A percentile compares a stretch with the other conserved stretches of the same genome.
phyloP scores from a whole-genome alignment of 2,888 invertebrate genomes.

The Vannuccia rotundouncinata region DNA sequence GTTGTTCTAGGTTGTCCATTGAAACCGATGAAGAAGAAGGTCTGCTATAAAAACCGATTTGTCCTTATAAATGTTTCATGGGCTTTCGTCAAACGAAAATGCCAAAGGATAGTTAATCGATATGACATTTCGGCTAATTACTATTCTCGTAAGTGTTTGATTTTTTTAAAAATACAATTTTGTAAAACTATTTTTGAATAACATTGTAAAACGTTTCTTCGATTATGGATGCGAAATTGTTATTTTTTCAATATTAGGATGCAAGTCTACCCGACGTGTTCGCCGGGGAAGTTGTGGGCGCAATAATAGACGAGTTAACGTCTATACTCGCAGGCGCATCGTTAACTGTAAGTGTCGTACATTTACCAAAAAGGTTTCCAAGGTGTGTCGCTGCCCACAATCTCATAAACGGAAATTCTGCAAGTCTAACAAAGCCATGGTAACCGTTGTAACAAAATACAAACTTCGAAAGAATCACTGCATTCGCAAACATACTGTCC shows the following conservation, averaged over 20 bases:
- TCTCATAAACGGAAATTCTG: background rate
- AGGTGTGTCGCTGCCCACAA: background rate
- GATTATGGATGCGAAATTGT: background rate
- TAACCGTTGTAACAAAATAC: background rate
- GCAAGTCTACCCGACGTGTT: background rate
- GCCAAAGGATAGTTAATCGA: background rate
- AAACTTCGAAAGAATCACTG: background rate
- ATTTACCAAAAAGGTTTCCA: background rate
- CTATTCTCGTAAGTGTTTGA: background rate
- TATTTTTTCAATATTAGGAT: background rate
- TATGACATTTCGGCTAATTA: background rate
- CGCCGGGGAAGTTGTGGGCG: background rate
- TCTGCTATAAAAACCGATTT: background rate
- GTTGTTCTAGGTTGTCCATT: background rate
- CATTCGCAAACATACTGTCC: background rate
- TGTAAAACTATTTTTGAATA: background rate
- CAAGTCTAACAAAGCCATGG: background rate
- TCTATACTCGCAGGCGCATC: background rate
- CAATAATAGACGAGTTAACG: background rate
- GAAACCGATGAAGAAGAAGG: background rate
- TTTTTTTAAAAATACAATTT: background rate
- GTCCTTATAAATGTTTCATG: background rate
- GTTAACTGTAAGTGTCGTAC: constrained; percentile 4
- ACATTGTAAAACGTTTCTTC: background rate
- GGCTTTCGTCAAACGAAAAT: background rate